Conservation (phyloP, 2,113 vertebrate species). For the Chaetops frenatus region DNA sequence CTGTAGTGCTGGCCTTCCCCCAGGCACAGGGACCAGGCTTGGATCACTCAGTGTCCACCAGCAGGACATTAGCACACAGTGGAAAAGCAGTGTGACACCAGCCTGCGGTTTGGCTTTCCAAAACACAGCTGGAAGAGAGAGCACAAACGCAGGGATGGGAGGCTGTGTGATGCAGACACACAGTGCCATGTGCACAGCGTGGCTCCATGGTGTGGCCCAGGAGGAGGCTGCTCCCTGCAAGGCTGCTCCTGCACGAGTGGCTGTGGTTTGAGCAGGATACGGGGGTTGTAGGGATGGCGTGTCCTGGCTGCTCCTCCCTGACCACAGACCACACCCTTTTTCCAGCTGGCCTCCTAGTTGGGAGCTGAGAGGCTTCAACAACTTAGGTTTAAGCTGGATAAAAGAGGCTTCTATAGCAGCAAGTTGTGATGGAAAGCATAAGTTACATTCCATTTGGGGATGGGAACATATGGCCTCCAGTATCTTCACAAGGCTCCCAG, state of each 20-base stretch:
- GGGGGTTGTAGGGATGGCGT: neutral
- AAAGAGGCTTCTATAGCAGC: neutral
- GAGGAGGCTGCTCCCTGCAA: neutral
- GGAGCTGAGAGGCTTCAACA: neutral
- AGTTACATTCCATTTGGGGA: neutral
- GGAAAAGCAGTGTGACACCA: neutral
- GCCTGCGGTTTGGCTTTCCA: accelerated
- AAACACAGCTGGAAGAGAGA: neutral
- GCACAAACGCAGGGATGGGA: too few relatives aligned
- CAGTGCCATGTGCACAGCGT: accelerated
- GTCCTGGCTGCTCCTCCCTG: neutral
- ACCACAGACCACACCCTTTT: neutral
- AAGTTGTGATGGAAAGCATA: neutral
- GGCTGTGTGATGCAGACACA: neutral
- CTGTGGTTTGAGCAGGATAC: neutral
- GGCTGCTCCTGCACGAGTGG: neutral
- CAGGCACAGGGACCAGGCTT: neutral
- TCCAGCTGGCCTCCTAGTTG: neutral
- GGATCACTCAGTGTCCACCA: neutral
- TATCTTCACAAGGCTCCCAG: neutral
- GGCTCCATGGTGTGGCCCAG: neutral
- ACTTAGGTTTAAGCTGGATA: neutral
- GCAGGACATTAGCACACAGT: accelerated
- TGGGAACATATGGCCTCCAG: neutral
- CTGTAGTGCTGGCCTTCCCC: neutral